phyloP scores from a whole-genome alignment of 2,888 invertebrate species.

The Campoplex nolae region DNA sequence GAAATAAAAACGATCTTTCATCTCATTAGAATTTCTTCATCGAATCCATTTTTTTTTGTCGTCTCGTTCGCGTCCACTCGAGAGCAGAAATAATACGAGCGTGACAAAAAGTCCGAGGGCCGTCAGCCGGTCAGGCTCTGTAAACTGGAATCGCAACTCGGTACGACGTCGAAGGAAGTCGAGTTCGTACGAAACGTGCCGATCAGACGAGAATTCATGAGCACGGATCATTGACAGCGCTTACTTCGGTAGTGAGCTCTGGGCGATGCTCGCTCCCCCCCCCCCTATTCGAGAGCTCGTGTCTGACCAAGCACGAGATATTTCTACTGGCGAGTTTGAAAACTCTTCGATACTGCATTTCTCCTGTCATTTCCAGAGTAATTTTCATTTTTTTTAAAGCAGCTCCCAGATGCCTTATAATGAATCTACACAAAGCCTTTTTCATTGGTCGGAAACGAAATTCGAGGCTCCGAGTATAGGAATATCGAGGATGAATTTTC shows the following conservation, averaged over 20 bases:
- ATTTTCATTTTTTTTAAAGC: constrained; percentile 28
- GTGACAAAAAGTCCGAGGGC: not conserved
- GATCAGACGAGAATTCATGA: constrained; percentile 19
- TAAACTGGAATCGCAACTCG: not conserved
- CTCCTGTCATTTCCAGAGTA: constrained; percentile 34
- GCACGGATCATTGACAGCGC: not conserved
- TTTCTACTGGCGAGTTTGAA: constrained; percentile 27
- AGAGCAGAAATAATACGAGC: not conserved
- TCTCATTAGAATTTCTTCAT: not conserved
- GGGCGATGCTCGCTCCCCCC: not conserved
- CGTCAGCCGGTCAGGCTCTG: constrained; percentile 15
- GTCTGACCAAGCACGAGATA: constrained; percentile 41
- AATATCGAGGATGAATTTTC: not conserved
- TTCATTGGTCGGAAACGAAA: not conserved
- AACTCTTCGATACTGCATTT: not conserved
- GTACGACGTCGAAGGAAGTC: not conserved
- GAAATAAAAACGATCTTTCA: not conserved
- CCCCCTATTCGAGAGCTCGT: not conserved
- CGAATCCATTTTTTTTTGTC: not conserved
- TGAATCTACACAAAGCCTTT: not conserved
- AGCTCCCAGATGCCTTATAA: not conserved
- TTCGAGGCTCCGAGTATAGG: not conserved
- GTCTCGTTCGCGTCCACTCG: not conserved
- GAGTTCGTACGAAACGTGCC: constrained; percentile 35
- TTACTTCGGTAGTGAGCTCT: not conserved